phyloP scores from a whole-genome alignment of 2,797 vertebrate species.

The Pangasius mekongensis region DNA sequence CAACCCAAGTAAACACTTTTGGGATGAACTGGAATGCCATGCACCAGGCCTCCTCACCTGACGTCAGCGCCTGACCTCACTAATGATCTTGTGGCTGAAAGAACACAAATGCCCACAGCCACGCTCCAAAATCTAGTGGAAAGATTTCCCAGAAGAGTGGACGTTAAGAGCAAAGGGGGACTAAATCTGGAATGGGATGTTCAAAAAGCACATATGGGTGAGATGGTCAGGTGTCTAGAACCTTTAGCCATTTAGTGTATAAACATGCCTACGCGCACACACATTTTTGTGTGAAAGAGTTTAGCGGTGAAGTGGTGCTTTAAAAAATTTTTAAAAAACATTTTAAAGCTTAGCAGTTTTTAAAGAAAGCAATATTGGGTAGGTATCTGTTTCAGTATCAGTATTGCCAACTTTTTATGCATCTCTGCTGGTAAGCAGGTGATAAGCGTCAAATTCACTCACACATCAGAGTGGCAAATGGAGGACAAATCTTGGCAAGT shows the following conservation, averaged over 20 bases:
- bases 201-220: neutral
- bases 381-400: neutral
- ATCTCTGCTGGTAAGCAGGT: neutral
- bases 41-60: neutral
- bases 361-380: neutral
- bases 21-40: neutral
- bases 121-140: neutral
- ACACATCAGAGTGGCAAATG: neutral
- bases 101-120: neutral
- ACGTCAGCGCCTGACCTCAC: neutral
- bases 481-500: slow-evolving; percentile 18
- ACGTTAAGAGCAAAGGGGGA: neutral
- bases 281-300: neutral
- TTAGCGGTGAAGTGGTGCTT: neutral
- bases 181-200: neutral
- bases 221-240: neutral
- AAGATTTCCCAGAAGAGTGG: neutral
- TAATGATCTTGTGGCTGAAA: neutral
- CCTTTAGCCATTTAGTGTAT: neutral
- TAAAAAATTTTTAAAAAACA: neutral
- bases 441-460: neutral
- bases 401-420: slow-evolving; percentile 14
- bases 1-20: neutral
- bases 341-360: neutral
- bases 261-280: neutral